A percentile compares a stretch with the other conserved stretches of the same genome.
Evolutionary conservation across 2,797 vertebrate genomes (phyloP).

Genomic region (Podargus strigoides): DNA sequence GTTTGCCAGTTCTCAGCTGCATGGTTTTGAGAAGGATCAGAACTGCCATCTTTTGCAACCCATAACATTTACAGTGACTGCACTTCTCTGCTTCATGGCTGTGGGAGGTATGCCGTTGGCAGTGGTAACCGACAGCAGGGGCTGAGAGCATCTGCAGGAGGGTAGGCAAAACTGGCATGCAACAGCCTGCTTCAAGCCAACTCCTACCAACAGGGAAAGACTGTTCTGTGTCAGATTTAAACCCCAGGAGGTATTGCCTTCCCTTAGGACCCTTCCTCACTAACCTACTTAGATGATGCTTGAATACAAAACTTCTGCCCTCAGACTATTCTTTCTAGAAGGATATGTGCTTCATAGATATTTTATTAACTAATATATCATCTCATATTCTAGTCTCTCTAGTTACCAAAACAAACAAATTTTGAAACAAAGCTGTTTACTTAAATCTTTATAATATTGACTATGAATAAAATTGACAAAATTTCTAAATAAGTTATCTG

Average conservation of each 20-base stretch:
- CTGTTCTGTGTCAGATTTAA: neutral
- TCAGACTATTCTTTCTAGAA: neutral
- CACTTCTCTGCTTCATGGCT: neutral
- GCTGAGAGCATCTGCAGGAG: conserved; percentile 8
- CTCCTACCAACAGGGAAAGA: neutral
- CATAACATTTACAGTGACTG: conserved; percentile 26
- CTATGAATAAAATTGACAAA: neutral
- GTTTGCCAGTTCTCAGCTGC: conserved; percentile 36
- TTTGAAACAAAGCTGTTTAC: neutral
- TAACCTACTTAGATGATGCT: neutral
- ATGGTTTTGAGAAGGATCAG: neutral
- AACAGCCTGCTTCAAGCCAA: neutral
- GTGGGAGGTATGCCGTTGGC: conserved; percentile 24
- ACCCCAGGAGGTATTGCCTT: neutral
- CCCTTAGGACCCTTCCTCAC: neutral
- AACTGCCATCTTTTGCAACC: conserved; percentile 16
- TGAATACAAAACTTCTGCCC: neutral
- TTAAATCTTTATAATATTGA: neutral
- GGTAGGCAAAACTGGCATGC: neutral
- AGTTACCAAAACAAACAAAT: neutral
- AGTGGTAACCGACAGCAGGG: neutral
- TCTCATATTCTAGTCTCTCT: neutral
- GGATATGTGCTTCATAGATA: neutral
- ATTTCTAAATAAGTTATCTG: neutral
- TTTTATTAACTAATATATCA: neutral